phyloP scores from a whole-genome alignment of 2,888 invertebrate species.

The Agrilus cyanescens region DNA sequence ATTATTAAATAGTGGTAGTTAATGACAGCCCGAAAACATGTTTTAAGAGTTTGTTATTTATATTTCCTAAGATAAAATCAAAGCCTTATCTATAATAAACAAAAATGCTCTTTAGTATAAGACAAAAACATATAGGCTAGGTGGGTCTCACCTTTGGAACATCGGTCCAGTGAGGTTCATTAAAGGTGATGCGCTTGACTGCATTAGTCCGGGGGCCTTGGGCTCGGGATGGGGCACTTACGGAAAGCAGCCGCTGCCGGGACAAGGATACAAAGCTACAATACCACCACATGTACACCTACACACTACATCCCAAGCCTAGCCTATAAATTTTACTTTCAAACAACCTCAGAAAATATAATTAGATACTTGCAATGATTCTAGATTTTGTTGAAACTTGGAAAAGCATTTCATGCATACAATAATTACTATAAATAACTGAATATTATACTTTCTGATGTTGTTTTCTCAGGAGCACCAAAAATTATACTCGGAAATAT shows the following conservation, averaged over 20 bases:
- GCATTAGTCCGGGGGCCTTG: conserved; percentile 33
- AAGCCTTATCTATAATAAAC: too few relatives aligned
- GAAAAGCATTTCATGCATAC: too few relatives aligned
- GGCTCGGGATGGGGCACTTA: conserved; percentile 30
- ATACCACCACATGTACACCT: conserved; percentile 30
- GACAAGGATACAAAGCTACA: conserved; percentile 34
- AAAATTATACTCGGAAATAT: too few relatives aligned
- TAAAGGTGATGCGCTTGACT: conserved; percentile 40
- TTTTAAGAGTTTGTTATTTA: too few relatives aligned
- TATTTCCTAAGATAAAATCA: too few relatives aligned
- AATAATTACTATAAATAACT: too few relatives aligned
- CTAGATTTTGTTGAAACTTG: too few relatives aligned
- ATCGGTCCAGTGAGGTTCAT: conserved; percentile 25
- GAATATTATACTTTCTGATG: too few relatives aligned
- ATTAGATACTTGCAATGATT: conserved; percentile 1
- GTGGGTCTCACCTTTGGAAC: conserved; percentile 34
- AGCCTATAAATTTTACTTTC: conserved; percentile 19
- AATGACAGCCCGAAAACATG: too few relatives aligned
- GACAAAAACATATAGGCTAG: conserved; percentile 13
- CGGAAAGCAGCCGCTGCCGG: conserved; percentile 32
- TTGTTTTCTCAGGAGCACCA: too few relatives aligned
- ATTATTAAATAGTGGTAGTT: too few relatives aligned
- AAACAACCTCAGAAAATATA: conserved; percentile 8
- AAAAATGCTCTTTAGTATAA: conserved; percentile 5
- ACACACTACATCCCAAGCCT: conserved; percentile 26